phyloP scores from a whole-genome alignment of 1,140 invertebrate genomes.

The Bombus huntii region DNA sequence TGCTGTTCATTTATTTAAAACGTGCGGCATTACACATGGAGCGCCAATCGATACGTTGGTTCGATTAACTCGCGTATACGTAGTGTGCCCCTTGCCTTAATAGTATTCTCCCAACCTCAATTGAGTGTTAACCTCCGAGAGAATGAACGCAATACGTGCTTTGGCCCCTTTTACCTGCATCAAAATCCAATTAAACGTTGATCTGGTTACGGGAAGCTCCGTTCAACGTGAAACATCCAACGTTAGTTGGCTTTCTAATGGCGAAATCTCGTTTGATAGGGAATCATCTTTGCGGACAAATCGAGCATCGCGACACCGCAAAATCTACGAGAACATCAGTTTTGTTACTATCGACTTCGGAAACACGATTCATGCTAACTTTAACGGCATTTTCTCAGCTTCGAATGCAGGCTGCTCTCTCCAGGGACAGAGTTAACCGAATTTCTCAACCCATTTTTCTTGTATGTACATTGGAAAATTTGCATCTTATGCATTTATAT shows the following conservation, averaged over 20 bases:
- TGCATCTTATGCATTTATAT: not conserved
- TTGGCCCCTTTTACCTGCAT: conserved; percentile 30
- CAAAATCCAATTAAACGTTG: conserved; percentile 33
- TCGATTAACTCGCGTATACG: conserved; percentile 12
- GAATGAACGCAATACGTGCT: conserved; percentile 14
- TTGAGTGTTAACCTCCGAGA: conserved; percentile 39
- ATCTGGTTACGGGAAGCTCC: conserved; percentile 19
- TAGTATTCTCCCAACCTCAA: conserved; percentile 27
- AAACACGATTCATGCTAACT: not conserved
- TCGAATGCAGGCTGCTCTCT: conserved; percentile 56
- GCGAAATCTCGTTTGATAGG: not conserved
- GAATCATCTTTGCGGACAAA: conserved; percentile 40
- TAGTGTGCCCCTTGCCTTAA: conserved; percentile 1
- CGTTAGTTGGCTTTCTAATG: not conserved
- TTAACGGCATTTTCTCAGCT: conserved; percentile 56
- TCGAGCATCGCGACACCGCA: not conserved
- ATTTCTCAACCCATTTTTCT: conserved; percentile 14
- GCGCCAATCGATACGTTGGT: conserved; percentile 1
- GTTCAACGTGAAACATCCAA: not conserved
- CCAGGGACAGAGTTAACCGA: conserved; percentile 3
- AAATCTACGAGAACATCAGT: conserved; percentile 9
- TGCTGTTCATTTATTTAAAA: conserved; percentile 8
- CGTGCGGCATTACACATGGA: not conserved
- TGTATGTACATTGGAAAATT: not conserved
- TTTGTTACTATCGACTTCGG: conserved; percentile 4